phyloP scores from a whole-genome alignment of 2,797 vertebrate species.

The Manis crassicaudata region DNA sequence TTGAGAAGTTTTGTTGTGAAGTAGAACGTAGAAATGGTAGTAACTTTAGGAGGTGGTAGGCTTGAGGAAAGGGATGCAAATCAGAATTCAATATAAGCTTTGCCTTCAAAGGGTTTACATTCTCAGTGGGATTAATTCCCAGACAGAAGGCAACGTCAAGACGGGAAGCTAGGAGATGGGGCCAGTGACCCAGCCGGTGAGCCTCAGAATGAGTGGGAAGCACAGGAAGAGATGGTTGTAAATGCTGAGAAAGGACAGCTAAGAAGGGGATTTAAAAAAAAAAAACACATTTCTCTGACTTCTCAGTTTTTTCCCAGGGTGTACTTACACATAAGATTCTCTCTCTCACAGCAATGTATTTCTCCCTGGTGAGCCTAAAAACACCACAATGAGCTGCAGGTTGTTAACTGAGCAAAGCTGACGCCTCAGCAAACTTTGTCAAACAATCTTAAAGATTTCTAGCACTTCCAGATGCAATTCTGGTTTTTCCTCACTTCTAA shows the following conservation, averaged over 20 bases:
- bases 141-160: background rate
- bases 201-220: background rate
- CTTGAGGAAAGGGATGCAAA: background rate
- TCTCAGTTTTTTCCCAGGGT: background rate
- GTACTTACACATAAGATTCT: background rate
- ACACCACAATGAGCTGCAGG: background rate
- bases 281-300: background rate
- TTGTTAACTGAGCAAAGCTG: slow-evolving; percentile 4
- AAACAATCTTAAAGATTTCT: background rate
- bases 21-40: background rate
- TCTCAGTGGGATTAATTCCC: background rate
- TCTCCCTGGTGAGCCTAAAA: background rate
- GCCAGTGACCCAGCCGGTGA: background rate
- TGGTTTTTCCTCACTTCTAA: background rate
- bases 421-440: background rate
- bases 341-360: background rate
- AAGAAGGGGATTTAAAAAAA: background rate
- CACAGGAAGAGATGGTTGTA: background rate
- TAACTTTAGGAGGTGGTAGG: background rate
- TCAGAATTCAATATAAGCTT: background rate
- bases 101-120: background rate
- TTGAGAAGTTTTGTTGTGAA: background rate
- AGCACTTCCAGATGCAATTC: background rate
- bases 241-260: background rate
- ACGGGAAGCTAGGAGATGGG: background rate